Evolutionary conservation across 2,888 invertebrate species (phyloP).

Genomic region (Cancer borealis): DNA sequence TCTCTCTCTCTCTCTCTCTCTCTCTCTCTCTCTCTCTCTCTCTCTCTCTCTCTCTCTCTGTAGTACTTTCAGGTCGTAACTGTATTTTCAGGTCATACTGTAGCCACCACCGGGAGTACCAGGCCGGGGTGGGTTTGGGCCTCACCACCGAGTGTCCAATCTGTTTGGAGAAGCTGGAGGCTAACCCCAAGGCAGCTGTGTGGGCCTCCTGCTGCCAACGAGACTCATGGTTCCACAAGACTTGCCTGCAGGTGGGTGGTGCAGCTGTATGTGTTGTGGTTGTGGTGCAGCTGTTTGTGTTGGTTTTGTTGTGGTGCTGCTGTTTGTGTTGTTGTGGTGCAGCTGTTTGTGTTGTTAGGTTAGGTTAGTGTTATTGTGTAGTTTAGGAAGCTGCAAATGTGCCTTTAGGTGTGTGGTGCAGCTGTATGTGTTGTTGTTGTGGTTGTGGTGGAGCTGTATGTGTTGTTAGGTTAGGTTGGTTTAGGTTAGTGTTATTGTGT

Average conservation of each 20-base stretch:
- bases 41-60: too few species aligned
- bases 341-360: too few species aligned
- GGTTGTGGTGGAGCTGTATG: background rate
- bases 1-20: too few species aligned
- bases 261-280: too few species aligned
- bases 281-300: background rate
- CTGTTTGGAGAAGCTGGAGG: slow-evolving; percentile 84
- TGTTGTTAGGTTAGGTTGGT: too few species aligned
- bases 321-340: too few species aligned
- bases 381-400: too few species aligned
- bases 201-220: slow-evolving; percentile 89
- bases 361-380: too few species aligned
- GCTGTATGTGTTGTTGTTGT: too few species aligned
- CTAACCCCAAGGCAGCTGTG: slow-evolving; percentile 81
- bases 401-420: slow-evolving; percentile 83
- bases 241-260: slow-evolving; percentile 84
- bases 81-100: slow-evolving; percentile 84
- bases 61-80: too few species aligned
- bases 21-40: too few species aligned
- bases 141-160: slow-evolving; percentile 84
- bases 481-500: background rate
- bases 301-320: background rate
- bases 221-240: slow-evolving; percentile 88
- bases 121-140: slow-evolving; percentile 80
- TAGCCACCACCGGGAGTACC: slow-evolving; percentile 83